Conservation (phyloP, 2,113 vertebrate genomes). For the Malurus elegans region DNA sequence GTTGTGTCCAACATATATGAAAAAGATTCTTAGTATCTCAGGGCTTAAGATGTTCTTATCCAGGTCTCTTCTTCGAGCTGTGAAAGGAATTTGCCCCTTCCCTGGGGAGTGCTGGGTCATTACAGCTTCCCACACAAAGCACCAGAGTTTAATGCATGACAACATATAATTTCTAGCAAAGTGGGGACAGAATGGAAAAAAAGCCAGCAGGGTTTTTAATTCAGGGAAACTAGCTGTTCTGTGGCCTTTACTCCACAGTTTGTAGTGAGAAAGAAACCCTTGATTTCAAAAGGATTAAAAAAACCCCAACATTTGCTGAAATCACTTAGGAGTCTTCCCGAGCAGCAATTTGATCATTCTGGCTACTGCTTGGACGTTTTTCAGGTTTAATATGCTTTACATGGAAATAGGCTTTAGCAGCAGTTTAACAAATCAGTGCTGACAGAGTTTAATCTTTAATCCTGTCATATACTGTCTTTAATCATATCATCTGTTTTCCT, state of each 20-base stretch:
- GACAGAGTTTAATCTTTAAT: constrained; percentile 24
- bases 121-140: background rate
- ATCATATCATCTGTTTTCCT: constrained; percentile 52
- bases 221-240: background rate
- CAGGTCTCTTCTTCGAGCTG: background rate
- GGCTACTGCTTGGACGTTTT: background rate
- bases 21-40: background rate
- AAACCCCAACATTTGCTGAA: background rate
- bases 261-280: background rate
- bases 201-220: background rate
- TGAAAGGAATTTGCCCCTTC: background rate
- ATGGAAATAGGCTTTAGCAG: constrained; percentile 25
- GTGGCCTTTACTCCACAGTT: background rate
- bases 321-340: background rate
- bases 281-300: background rate
- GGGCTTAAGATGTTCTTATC: background rate
- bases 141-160: background rate
- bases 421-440: constrained; percentile 23
- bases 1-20: rapidly evolving
- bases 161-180: background rate
- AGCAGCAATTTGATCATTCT: constrained; percentile 1
- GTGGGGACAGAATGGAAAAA: background rate
- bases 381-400: constrained; percentile 14
- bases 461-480: constrained; percentile 39
- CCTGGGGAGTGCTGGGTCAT: background rate